These are phyloP conservation scores for Listrodromus nycthemerus DNA, from an alignment of 2,888 invertebrate species.

Conservation along the genomic window DNA sequence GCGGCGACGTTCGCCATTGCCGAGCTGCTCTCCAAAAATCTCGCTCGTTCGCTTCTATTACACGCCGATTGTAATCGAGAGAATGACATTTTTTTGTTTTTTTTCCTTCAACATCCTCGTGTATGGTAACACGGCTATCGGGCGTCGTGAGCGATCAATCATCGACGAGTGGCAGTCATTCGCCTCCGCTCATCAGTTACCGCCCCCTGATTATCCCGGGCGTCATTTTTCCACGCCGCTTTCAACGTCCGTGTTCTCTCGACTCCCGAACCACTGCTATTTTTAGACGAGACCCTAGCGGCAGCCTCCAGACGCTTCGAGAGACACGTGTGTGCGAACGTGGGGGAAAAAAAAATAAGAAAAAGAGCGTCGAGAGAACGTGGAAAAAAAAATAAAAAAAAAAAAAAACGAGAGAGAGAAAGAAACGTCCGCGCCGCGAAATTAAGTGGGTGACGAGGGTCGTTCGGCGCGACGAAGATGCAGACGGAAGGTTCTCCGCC, in stretches of 20 bases:
- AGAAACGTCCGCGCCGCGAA: constrained; percentile 45
- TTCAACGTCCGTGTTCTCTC: constrained; percentile 43
- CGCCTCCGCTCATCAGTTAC: constrained; percentile 26
- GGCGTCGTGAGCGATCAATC: constrained; percentile 46
- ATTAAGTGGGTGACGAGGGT: constrained; percentile 57
- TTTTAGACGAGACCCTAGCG: constrained; percentile 40
- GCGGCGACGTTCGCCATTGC: not conserved
- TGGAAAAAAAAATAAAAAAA: constrained; percentile 4
- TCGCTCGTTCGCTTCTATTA: constrained; percentile 43
- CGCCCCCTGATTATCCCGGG: constrained; percentile 52
- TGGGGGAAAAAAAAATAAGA: constrained; percentile 20
- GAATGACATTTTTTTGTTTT: not conserved
- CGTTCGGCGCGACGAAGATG: constrained; percentile 38
- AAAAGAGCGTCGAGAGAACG: too few species aligned
- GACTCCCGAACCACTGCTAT: constrained; percentile 56
- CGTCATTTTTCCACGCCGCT: constrained; percentile 50
- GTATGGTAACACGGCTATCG: constrained; percentile 11
- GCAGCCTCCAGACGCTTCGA: constrained; percentile 24
- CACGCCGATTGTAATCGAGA: constrained; percentile 56
- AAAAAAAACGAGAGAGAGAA: constrained; percentile 17
- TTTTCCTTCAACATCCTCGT: not conserved
- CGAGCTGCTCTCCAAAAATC: constrained; percentile 17
- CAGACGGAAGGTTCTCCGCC: constrained; percentile 38
- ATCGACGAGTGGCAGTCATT: constrained; percentile 43
- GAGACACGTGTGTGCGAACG: constrained; percentile 55